Base-by-base conservation (phyloP, 2,797 vertebrate genomes). In the Helostoma temminkii region DNA sequence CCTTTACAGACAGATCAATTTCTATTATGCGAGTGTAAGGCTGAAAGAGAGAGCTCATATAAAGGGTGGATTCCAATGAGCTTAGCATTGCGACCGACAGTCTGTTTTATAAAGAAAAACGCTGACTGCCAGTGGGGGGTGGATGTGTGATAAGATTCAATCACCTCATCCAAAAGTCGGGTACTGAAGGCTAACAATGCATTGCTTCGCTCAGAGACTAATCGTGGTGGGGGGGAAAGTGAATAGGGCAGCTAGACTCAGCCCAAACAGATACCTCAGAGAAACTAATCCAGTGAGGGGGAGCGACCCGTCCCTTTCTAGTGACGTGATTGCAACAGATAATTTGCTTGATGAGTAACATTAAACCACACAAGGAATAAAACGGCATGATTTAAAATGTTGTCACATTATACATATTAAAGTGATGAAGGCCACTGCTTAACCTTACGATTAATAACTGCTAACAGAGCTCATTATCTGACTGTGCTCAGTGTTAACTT, bases 51-150 rank as follows among this genome's bases (percentile, higher is more conserved):
- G 67, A 19, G 66, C 71, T 49, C 56, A 52, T 52, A 78, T 74
- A 76, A 68, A 77, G 75, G 81, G 78, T 81, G 76, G 62, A 93
- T 92, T 84, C 83, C 84, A 61, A 42, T 70, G 78, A 84, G 92
- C 78, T 90, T 91, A 91, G 84, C 78, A 49, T 80, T 69, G 59
- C 25, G 80, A 65, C 89, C 90, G 78, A 70, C 89, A 78, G 85
- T 89, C 85, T 92, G 93, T 88, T 89, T 76, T 48, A 65, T 86
- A 90, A 95, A 92, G 93, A 84, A 93, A 96, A 95, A 78, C 82
- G 90, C 94, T 95, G 95, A 95, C 92, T 84, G 64, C 79, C 84
- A 66, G 34, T 30, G 88, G 14, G 26, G 58, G 6, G 34, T 10
- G 49, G 9, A 10, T 52, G 73, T 2, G 76, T 32, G 92, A 95